These are phyloP conservation scores for Empidonax traillii DNA, from an alignment of 2,113 vertebrate species.

Conservation along the genomic window DNA sequence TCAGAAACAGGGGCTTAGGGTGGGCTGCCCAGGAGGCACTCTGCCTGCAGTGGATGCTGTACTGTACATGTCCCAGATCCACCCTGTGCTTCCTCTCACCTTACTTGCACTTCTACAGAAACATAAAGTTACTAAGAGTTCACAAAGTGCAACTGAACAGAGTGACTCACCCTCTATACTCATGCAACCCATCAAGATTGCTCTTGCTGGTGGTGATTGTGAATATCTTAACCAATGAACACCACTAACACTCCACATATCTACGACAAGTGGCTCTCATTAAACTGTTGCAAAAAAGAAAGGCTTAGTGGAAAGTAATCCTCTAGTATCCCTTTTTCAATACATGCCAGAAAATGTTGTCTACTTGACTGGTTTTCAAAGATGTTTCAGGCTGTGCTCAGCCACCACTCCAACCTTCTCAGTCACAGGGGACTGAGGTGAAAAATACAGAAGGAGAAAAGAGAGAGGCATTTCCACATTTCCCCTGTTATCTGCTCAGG, in stretches of 20 bases:
- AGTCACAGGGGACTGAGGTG: background rate
- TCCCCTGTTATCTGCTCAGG: background rate
- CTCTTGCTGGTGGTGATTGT: background rate
- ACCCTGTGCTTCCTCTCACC: background rate
- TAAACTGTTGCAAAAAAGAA: background rate
- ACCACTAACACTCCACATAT: background rate
- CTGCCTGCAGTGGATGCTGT: background rate
- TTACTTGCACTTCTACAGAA: background rate
- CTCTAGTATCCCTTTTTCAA: background rate
- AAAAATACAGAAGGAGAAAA: background rate
- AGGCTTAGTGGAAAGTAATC: background rate
- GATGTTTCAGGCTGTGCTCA: background rate
- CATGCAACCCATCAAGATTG: background rate
- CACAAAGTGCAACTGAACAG: background rate
- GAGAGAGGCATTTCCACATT: background rate
- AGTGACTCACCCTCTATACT: background rate
- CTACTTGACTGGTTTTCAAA: background rate
- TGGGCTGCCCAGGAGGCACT: background rate
- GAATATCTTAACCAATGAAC: background rate
- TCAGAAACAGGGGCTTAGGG: background rate
- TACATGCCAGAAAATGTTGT: background rate
- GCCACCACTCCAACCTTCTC: background rate
- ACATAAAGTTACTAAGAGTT: background rate
- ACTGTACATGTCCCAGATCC: background rate
- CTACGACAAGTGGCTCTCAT: background rate